Evolutionary conservation across 2,113 vertebrate species (phyloP).

Genomic region (Otis tarda): DNA sequence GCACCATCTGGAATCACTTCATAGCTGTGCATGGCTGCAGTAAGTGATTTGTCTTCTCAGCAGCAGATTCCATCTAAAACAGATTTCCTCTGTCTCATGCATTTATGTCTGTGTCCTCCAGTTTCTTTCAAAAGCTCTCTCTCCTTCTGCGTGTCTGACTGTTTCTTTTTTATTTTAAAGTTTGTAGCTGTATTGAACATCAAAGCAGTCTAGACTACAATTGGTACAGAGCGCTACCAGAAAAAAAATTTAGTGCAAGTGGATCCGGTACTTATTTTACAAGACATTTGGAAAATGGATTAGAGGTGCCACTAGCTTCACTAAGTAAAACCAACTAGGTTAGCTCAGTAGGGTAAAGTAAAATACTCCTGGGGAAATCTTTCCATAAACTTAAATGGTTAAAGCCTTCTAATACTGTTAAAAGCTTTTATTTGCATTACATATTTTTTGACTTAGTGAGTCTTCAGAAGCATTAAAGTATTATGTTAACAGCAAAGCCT

Average conservation of each 20-base stretch:
- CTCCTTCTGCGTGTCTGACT: background rate
- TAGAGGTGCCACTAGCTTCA: background rate
- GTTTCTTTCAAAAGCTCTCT: conserved; percentile 1
- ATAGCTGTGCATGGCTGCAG: background rate
- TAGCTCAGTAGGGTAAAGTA: background rate
- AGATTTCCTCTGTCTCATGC: conserved; percentile 34
- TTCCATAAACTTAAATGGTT: background rate
- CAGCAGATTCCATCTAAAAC: conserved; percentile 12
- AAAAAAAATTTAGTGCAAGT: background rate
- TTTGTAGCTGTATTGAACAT: background rate
- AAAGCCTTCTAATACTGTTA: background rate
- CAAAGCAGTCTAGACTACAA: background rate
- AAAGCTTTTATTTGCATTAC: background rate
- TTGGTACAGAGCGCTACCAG: background rate
- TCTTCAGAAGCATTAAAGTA: background rate
- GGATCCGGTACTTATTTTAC: background rate
- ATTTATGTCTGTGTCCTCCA: background rate
- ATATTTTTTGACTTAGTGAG: background rate
- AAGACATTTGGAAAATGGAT: background rate
- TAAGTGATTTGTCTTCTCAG: conserved; percentile 38
- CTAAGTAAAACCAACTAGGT: background rate
- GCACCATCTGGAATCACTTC: conserved; percentile 50
- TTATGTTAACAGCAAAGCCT: background rate
- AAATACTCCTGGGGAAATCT: background rate
- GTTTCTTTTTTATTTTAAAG: background rate